Percentiles rank a stretch among this genome's conserved stretches.
Evolutionary conservation across 92 coral and sea anemone species (phyloP).

Genomic region (Umimayanthus kanabou): DNA sequence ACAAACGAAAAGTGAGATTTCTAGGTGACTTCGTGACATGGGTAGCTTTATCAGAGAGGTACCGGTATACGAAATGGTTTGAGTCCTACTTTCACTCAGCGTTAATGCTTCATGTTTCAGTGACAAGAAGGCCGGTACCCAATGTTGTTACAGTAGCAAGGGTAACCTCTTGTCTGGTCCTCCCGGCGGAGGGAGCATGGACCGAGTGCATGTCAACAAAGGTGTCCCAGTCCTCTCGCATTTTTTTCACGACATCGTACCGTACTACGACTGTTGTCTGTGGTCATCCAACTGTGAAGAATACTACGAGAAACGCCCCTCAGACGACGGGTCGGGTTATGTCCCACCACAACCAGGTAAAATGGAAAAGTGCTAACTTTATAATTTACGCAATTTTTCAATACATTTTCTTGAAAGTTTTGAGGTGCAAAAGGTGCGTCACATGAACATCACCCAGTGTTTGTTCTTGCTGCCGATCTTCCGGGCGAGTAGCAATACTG

Average conservation of each 20-base stretch:
- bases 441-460: too few species aligned
- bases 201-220: slow-evolving; percentile 66
- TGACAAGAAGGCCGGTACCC: slow-evolving; percentile 73
- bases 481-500: too few species aligned
- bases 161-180: slow-evolving; percentile 73
- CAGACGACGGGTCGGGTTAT: slow-evolving; percentile 72
- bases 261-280: slow-evolving; percentile 72
- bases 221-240: slow-evolving; percentile 70
- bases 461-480: too few species aligned
- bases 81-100: too few species aligned
- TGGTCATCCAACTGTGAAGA: slow-evolving; percentile 55
- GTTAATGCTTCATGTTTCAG: slow-evolving; percentile 30
- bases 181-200: slow-evolving; percentile 66
- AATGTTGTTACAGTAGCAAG: slow-evolving; percentile 71
- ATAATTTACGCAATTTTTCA: too few species aligned
- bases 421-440: too few species aligned
- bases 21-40: too few species aligned
- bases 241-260: slow-evolving; percentile 70
- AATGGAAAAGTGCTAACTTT: neutral
- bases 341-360: slow-evolving; percentile 81
- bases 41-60: too few species aligned
- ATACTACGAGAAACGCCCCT: slow-evolving; percentile 77
- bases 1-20: too few species aligned
- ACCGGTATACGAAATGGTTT: too few species aligned
- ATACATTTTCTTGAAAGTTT: neutral